Evolutionary conservation across 2,113 vertebrate species (phyloP), one percentile per base, ranked within the genome.

Genomic region (Leiothrix lutea): DNA sequence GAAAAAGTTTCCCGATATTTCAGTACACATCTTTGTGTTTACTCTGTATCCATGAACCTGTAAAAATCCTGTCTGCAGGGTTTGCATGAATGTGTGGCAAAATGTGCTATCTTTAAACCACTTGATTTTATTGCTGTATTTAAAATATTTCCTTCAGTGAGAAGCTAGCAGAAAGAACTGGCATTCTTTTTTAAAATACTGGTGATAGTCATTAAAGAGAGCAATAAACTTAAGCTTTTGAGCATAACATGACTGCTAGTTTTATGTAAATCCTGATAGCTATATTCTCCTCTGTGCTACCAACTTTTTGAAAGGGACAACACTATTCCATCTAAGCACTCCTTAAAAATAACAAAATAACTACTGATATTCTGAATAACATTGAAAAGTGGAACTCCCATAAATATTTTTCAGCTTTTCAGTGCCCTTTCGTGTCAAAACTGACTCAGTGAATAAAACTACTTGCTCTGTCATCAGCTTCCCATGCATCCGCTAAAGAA

Each of bases 161-260:
- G 61, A 97, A 94, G 94, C 96, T 98, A 96, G 95, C 94, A 95
- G 91, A 96, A 97, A 96, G 95, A 97, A 97, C 96, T 94, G 97
- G 89, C 96, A 88, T 97, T 97, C 90, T 98, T 97, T 93, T 97
- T 96, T 95, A 97, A 98, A 97, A 97, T 97, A 96, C 88, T 94
- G 97, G 96, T 97, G 96, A 80, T 98, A 97, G 97, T 98, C 95
- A 97, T 97, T 98, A 97, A 98, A 98, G 97, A 98, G 97, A 98
- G 98, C 98, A 98, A 98, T 98, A 98, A 98, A 98, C 86, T 91
- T 96, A 95, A 97, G 98, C 97, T 98, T 98, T 98, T 97, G 97
- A 98, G 97, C 97, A 97, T 97, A 98, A 96, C 80, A 69, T 87
- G 96, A 94, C 94, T 97, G 86, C 92, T 95, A 96, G 88, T 96